Base-by-base conservation (phyloP, 2,113 vertebrate species). In the Melanostigma gelatinosum region DNA sequence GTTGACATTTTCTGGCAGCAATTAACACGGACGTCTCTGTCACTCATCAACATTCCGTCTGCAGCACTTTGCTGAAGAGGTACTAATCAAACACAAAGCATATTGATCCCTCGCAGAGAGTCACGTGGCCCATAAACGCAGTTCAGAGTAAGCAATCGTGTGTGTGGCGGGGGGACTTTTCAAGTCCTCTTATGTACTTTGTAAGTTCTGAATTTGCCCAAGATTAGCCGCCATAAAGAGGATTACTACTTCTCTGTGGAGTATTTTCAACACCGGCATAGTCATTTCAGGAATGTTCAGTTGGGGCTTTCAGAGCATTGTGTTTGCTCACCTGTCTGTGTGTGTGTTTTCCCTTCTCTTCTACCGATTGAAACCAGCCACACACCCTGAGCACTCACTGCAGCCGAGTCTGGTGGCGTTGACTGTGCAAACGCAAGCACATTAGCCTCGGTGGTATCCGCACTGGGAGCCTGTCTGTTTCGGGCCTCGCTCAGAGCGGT, bases 261-360 rank as follows among this genome's bases (percentile, higher is more conserved):
- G 89, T 90, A 90, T 93, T 94, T 93, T 89, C 83, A 85, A 80
- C 88, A 75, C 84, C 61, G 80, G 67, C n/a, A 58, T 42, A 84
- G 88, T 85, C 85, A 92, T 94, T 88, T 93, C 83, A 92, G 92
- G 93, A 94, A 95, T 94, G 93, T 89, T 92, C 87, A 80, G 67
- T 34, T 63, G n/a, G 75, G 82, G 87, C 89, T 94, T 93, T 87
- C 48, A 73, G 84, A 80, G 77, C 57, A 68, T 82, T 85, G 84
- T 93, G 93, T 94, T 95, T 94, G 94, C 91, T 90, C 90, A 92
- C 89, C 93, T 93, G 89, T 93, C 91, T 91, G 34, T 34, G 34
- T 34, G 75, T 86, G 83, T 80, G 76, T 82, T 86, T 91, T 90
- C 77, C 67, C 83, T 77, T 82, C 69, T 85, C 77, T 81, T 85